Evolutionary conservation across 1,140 invertebrate genomes (phyloP).

Genomic region (Lerema accius): DNA sequence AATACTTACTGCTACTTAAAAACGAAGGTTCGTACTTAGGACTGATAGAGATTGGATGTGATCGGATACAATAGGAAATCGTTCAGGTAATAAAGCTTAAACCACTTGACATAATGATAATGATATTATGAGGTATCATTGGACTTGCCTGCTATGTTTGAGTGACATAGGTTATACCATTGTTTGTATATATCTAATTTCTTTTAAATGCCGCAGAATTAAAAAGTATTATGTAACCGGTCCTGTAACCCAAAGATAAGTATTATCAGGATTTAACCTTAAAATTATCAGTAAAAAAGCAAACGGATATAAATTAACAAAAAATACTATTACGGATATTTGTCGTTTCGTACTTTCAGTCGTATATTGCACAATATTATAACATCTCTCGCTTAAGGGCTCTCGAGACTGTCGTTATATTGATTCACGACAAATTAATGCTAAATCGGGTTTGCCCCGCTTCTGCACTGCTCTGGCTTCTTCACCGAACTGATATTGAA

Average conservation of each 20-base stretch:
- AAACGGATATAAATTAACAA: no score
- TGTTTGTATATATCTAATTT: no score
- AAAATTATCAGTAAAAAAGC: no score
- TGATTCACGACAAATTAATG: conserved; percentile 31
- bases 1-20: conserved; percentile 23
- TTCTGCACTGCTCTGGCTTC: conserved; percentile 25
- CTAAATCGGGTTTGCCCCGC: conserved; percentile 29
- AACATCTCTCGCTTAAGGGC: background rate
- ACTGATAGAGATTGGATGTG: background rate
- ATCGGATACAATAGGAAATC: background rate
- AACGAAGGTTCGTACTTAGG: conserved; percentile 6
- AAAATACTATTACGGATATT: background rate
- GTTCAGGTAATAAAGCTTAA: no score
- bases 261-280: no score
- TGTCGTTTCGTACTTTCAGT: background rate
- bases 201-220: no score
- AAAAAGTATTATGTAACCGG: no score
- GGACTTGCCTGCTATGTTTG: no score
- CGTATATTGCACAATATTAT: background rate
- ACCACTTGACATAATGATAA: no score
- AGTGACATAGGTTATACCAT: no score
- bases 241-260: no score
- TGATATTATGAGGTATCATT: no score
- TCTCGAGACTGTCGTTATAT: conserved; percentile 15
- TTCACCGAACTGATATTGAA: conserved; percentile 22